Base-by-base conservation (phyloP, 2,888 invertebrate genomes). In the Ceraclea dissimilis region DNA sequence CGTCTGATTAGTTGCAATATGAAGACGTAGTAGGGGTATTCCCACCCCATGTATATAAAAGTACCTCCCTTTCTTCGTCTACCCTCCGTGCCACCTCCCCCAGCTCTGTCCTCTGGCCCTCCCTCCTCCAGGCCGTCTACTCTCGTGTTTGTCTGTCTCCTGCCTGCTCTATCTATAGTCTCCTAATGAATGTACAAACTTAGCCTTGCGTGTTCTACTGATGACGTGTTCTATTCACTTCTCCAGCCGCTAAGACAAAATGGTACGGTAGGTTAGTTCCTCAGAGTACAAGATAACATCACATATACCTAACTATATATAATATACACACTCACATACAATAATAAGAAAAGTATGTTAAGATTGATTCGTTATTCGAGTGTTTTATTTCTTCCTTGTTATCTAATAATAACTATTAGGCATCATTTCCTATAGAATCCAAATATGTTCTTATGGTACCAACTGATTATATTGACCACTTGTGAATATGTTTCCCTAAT, bases 51-150 rank as follows among this genome's bases (percentile, higher is more conserved):
- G 16, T 39, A 39, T 39, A 39, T 4, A 39, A 8, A 26, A 4
- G 16, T 39, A 13, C 39, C 39, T 8, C 4, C 39, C 39, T 39
- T 16, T 16, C 39, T 39, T 39, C 39, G 16, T 53, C 47, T 20
- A 18, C 33, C 50, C 48, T 71, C 26, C 26, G 70, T 71, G 69
- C 69, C 67, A 67, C 69, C 69, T 60, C 66, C 26, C 26, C 26
- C 26, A 26, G 5, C 26, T 26, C 26, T 54, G 39, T 47, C 52
- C 56, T 39, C 56, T 46, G 31, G n/a, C n/a, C n/a, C n/a, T n/a
- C n/a, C n/a, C 49, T 54, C 55, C 51, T 52, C 52, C 34, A 49
- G 49, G 48, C 58, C 51, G 49, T 52, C 51, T 26, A 50, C 18
- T 46, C 46, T 46, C 19, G 19, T 46, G 20, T 20, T 46, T 57